phyloP scores from a whole-genome alignment of 2,888 invertebrate genomes.

The Cerastis leucographa region DNA sequence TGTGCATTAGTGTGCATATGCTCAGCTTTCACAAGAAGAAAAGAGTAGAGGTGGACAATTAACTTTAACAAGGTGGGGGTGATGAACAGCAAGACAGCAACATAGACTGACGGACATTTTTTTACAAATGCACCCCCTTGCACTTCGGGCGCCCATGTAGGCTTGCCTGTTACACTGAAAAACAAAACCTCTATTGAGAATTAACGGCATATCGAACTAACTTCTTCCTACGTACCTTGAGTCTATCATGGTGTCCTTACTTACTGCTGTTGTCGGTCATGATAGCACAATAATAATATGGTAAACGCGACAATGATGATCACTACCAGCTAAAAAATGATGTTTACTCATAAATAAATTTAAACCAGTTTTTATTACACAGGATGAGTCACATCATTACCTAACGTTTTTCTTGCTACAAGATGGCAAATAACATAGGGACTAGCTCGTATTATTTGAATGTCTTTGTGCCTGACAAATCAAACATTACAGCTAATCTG shows the following conservation, averaged over 20 bases:
- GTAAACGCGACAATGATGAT: not conserved
- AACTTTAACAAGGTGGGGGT: too few species aligned
- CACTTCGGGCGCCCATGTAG: not conserved
- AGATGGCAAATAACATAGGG: not conserved
- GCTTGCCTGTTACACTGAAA: not conserved
- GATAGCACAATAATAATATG: not conserved
- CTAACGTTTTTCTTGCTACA: not conserved
- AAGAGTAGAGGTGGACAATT: too few species aligned
- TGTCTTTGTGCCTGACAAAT: not conserved
- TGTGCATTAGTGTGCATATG: too few species aligned
- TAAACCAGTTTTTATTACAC: not conserved
- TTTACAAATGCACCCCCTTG: too few species aligned
- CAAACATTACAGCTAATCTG: not conserved
- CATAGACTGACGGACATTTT: too few species aligned
- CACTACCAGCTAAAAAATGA: not conserved
- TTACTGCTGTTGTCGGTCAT: not conserved
- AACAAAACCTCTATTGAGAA: not conserved
- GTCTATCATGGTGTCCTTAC: not conserved
- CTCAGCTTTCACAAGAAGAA: too few species aligned
- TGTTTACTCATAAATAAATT: not conserved
- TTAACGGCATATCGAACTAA: not conserved
- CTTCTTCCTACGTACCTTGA: not conserved
- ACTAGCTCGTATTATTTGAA: too few species aligned
- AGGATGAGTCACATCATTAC: conserved; percentile 2
- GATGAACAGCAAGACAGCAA: too few species aligned